phyloP scores from a whole-genome alignment of 1,140 invertebrate species.

The Atta texana region DNA sequence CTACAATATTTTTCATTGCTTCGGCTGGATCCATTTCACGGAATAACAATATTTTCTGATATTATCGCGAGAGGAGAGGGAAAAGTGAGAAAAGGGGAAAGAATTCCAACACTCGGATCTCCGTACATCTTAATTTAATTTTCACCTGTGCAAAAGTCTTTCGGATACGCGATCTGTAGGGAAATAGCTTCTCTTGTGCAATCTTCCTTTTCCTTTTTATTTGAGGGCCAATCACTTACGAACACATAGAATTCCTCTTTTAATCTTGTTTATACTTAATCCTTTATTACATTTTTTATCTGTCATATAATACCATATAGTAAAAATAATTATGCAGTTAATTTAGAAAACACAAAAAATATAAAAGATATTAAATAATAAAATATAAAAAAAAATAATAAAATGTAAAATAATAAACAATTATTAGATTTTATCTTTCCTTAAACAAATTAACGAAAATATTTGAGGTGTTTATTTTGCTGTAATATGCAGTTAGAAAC shows the following conservation, averaged over 20 bases:
- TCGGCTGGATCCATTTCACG: neutral
- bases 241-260: neutral
- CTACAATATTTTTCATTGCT: conserved; percentile 27
- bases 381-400: neutral
- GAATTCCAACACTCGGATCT: conserved; percentile 10
- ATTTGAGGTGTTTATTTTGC: neutral
- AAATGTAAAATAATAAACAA: neutral
- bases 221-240: conserved; percentile 6
- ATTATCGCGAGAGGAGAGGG: neutral
- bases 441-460: neutral
- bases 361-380: neutral
- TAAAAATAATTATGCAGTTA: neutral
- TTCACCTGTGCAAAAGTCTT: conserved; percentile 49
- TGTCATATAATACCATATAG: neutral
- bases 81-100: conserved; percentile 9
- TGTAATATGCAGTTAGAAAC: neutral
- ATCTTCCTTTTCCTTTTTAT: conserved; percentile 1
- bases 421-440: neutral
- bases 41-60: conserved; percentile 22
- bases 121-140: conserved; percentile 69
- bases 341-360: neutral
- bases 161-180: conserved; percentile 52
- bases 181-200: conserved; percentile 43
- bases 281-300: neutral
- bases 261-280: conserved; percentile 1